A percentile compares a stretch with the other conserved stretches of the same genome.
Conservation (phyloP, 2,113 vertebrate genomes). For the Budorcas taxicolor region DNA sequence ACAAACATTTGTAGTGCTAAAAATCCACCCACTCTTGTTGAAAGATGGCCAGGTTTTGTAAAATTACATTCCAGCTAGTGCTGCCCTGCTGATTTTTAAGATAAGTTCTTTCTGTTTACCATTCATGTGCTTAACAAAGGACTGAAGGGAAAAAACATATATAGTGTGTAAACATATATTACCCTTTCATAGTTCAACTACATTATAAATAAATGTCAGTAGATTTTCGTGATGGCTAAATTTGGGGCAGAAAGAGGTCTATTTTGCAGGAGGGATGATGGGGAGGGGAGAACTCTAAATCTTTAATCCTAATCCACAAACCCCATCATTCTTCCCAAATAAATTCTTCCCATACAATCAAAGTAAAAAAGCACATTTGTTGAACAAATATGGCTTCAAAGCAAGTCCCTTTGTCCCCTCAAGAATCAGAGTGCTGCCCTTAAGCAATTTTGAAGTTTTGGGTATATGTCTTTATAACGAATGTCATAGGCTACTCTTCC, state of each 20-base stretch:
- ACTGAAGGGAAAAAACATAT: conserved; percentile 69
- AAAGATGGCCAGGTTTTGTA: conserved; percentile 87
- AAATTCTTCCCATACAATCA: not conserved
- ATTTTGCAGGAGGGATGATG: not conserved
- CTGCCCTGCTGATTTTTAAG: conserved; percentile 84
- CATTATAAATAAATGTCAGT: conserved; percentile 42
- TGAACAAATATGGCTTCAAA: not conserved
- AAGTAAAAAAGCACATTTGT: conserved; percentile 27
- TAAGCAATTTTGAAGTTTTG: not conserved
- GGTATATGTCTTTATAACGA: not conserved
- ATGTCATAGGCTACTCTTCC: not conserved
- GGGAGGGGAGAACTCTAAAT: not conserved
- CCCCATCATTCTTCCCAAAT: not conserved
- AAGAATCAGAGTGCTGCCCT: not conserved
- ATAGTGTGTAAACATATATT: conserved; percentile 75
- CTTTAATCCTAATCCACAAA: not conserved
- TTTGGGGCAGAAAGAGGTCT: not conserved
- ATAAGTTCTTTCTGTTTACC: conserved; percentile 81
- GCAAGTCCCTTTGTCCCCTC: not conserved
- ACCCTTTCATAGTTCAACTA: conserved; percentile 66
- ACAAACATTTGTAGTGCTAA: conserved; percentile 87
- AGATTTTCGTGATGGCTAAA: conserved; percentile 60
- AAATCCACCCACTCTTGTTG: conserved; percentile 87
- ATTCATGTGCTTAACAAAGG: conserved; percentile 80
- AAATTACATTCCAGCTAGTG: conserved; percentile 82